Base-by-base conservation (phyloP, 2,113 vertebrate genomes). In the Anhinga rufa region DNA sequence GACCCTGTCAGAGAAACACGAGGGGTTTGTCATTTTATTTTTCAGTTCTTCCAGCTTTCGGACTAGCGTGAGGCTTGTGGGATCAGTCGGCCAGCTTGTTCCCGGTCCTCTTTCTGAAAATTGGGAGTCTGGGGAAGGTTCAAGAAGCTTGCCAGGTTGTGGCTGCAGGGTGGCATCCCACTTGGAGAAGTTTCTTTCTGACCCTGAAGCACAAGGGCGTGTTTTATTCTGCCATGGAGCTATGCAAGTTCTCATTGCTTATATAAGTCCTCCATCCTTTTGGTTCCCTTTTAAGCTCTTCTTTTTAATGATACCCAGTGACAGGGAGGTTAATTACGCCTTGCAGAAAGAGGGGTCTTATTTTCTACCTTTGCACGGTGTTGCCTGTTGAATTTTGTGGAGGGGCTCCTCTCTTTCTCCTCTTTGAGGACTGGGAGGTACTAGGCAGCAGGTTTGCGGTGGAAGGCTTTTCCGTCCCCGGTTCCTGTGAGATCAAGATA, bases 271-370 rank as follows among this genome's bases (percentile, higher is more conserved):
- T 87, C 69, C 74, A 88, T 79, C 82, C 68, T 91, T 29, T 34
- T 13, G 77, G 66, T 70, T 94, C 80, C 36, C 49, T 81, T 91
- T 92, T 55, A 52, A 93, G 40, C 42, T 90, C 54, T 48, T 36
- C 11, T 49, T 60, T 90, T 79, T 76, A 62, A 55, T 32, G 76
- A 42, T 68, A 8, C 20, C 32, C 0, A 1, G 54, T 79, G 85
- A 49, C 82, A 25, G 19, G 46, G 54, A 93, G 94, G 96, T 95
- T 94, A 97, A 92, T 95, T 40, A 65, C 17, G 42, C 81, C 71
- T 82, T 57, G 65, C 7, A 24, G 70, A 79, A 83, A 57, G 71
- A 72, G 21, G 31, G 9, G 26, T 64, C 80, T 88, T 34, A 1
- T 92, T 58, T 82, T 18, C 2, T 40, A 2, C 29, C 84, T 91